These are phyloP conservation scores for Spinus olivaceus DNA, from an alignment of 2,797 vertebrate species.

Conservation along the genomic window DNA sequence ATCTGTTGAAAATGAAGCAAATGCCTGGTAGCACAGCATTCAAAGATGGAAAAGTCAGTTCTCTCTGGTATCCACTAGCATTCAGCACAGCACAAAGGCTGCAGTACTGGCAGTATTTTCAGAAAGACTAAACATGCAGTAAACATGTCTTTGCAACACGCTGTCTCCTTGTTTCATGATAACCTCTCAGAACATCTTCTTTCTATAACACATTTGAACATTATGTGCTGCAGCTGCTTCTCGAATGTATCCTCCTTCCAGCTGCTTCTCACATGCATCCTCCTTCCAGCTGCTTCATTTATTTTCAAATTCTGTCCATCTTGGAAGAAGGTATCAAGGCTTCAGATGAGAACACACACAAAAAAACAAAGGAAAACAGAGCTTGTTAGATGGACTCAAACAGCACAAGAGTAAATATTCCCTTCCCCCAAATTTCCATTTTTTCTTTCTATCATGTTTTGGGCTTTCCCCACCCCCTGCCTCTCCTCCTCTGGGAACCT, in stretches of 20 bases:
- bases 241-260: background rate
- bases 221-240: background rate
- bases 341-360: background rate
- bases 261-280: background rate
- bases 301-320: background rate
- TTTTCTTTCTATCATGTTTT: background rate
- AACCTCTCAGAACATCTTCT: background rate
- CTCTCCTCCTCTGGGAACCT: background rate
- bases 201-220: background rate
- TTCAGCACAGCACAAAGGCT: background rate
- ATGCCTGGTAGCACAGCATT: background rate
- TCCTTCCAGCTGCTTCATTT: background rate
- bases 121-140: background rate
- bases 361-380: constrained; percentile 16
- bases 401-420: background rate
- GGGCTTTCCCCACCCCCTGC: background rate
- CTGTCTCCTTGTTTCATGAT: background rate
- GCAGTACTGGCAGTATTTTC: background rate
- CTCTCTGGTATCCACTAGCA: background rate
- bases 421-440: background rate
- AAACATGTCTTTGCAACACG: background rate
- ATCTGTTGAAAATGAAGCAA: background rate
- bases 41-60: background rate
- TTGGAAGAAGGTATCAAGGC: background rate
- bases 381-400: background rate